phyloP scores from a whole-genome alignment of 2,113 vertebrate species.

The Hylia prasina region DNA sequence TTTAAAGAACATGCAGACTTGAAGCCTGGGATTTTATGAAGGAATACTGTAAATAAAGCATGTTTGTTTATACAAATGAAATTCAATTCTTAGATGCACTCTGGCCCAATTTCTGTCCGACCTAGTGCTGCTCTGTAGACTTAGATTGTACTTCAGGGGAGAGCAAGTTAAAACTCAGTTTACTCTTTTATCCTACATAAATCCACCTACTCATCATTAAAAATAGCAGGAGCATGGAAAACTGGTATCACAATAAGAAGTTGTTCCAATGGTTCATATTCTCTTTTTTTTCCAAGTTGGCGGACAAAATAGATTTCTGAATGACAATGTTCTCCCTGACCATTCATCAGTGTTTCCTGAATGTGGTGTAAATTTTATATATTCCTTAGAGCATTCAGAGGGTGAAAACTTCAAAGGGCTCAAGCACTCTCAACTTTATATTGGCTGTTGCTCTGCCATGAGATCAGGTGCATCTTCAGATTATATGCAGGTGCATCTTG shows the following conservation, averaged over 20 bases:
- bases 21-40: conserved; percentile 57
- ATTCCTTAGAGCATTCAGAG: not conserved
- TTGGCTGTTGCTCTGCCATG: not conserved
- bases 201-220: conserved; percentile 51
- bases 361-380: not conserved
- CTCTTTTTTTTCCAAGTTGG: not conserved
- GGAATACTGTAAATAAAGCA: conserved; percentile 66
- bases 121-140: not conserved
- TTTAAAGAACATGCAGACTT: conserved; percentile 57
- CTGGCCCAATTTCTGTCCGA: not conserved
- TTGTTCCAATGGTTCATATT: not conserved
- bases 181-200: conserved; percentile 67
- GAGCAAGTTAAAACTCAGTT: not conserved
- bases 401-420: not conserved
- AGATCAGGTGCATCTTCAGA: not conserved
- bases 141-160: not conserved
- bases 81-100: conserved; percentile 57
- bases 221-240: conserved; percentile 31
- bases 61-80: conserved; percentile 66
- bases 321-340: not conserved
- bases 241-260: not conserved
- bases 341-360: not conserved
- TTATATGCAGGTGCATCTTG: not conserved
- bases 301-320: not conserved
- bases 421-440: not conserved